phyloP scores from a whole-genome alignment of 2,888 invertebrate species.

The Lobophora halterata region DNA sequence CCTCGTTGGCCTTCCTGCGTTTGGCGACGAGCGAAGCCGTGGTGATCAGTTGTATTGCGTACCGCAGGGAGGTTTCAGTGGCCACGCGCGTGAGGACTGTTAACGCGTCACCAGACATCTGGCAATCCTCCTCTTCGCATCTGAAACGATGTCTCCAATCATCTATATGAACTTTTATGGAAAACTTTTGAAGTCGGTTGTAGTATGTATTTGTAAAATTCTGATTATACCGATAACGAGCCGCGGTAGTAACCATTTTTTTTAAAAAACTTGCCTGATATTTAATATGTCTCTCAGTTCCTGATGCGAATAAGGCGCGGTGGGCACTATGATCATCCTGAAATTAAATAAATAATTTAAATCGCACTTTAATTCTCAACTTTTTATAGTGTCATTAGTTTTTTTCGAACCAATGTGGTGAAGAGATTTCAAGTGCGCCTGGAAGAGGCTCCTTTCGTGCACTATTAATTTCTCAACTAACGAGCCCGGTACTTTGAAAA shows the following conservation, averaged over 20 bases:
- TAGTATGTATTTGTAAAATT: neutral
- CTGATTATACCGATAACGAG: slow-evolving; percentile 2
- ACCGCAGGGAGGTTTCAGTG: slow-evolving; percentile 95
- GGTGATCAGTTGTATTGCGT: slow-evolving; percentile 98
- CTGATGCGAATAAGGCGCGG: slow-evolving; percentile 91
- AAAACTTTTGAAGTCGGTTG: slow-evolving; percentile 3
- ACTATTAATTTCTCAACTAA: too few relatives aligned
- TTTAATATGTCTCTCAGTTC: slow-evolving; percentile 96
- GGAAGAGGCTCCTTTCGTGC: too few relatives aligned
- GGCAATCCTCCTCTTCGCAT: slow-evolving; percentile 98
- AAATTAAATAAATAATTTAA: too few relatives aligned
- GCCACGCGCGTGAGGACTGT: slow-evolving; percentile 96
- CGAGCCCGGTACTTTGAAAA: too few relatives aligned
- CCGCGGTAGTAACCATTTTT: neutral
- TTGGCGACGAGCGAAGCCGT: slow-evolving; percentile 96
- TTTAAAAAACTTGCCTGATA: slow-evolving; percentile 86
- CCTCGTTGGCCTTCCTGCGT: slow-evolving; percentile 92
- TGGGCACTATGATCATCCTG: slow-evolving; percentile 97
- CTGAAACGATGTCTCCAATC: slow-evolving; percentile 64
- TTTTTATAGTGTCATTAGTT: too few relatives aligned
- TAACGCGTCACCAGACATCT: slow-evolving; percentile 94
- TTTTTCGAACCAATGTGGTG: too few relatives aligned
- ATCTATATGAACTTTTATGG: neutral
- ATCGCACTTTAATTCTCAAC: too few relatives aligned
- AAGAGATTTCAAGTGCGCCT: too few relatives aligned